phyloP scores from a whole-genome alignment of 2,113 vertebrate genomes.

The Triplophysa rosa region DNA sequence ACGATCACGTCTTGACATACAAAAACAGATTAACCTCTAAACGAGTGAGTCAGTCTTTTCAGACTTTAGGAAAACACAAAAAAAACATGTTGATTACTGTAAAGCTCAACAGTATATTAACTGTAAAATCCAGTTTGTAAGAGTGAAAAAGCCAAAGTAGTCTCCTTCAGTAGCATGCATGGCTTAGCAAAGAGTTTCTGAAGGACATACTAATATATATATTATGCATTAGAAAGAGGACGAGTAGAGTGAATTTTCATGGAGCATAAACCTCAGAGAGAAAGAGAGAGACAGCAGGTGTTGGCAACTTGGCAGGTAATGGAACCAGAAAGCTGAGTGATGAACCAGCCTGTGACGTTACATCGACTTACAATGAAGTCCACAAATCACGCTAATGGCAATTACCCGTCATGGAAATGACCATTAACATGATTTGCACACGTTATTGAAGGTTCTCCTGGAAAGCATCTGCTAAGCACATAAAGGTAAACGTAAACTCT shows the following conservation, averaged over 20 bases:
- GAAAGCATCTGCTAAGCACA: slow-evolving; percentile 21
- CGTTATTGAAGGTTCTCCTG: slow-evolving; percentile 6
- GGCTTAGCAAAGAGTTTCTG: not conserved
- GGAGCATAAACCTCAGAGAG: not conserved
- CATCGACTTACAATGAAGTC: slow-evolving; percentile 24
- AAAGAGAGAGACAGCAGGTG: slow-evolving; percentile 40
- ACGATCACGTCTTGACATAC: no score
- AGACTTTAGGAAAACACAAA: no score
- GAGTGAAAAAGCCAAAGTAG: no score
- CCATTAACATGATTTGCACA: slow-evolving; percentile 29
- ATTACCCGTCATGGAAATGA: slow-evolving; percentile 21
- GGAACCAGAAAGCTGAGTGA: slow-evolving; percentile 14
- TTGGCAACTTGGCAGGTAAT: slow-evolving; percentile 39
- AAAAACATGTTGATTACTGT: no score
- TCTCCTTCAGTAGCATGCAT: no score
- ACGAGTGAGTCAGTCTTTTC: no score
- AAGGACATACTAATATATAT: not conserved
- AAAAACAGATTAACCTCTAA: no score
- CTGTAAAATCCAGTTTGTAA: no score
- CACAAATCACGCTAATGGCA: slow-evolving; percentile 32
- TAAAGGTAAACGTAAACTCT: slow-evolving; percentile 23
- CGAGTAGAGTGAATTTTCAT: not conserved
- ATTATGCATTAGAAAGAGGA: slow-evolving; percentile 18
- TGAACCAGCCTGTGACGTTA: slow-evolving; percentile 28
- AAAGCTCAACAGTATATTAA: no score